Conservation (phyloP, 2,888 invertebrate genomes). For the Liposcelis brunnea region DNA sequence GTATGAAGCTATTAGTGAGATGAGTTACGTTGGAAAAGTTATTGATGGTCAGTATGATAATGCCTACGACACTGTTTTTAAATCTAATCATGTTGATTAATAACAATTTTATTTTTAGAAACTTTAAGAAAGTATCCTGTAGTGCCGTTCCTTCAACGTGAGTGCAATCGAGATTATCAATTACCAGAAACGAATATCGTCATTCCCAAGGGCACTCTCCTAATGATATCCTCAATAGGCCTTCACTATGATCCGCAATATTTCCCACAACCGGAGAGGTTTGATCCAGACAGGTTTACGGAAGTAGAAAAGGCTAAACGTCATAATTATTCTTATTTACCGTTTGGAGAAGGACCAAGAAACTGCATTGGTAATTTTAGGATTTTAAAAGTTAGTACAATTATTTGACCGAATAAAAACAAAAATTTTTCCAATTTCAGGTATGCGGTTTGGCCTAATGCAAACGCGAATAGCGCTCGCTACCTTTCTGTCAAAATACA, state of each 20-base stretch:
- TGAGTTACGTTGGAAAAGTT: slow-evolving; percentile 30
- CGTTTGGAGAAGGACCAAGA: slow-evolving; percentile 41
- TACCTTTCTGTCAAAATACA: slow-evolving; percentile 26
- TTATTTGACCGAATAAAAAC: not conserved
- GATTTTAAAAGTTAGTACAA: not conserved
- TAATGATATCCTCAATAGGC: slow-evolving; percentile 34
- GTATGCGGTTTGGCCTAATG: slow-evolving; percentile 35
- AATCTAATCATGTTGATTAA: too few species aligned
- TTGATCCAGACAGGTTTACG: slow-evolving; percentile 30
- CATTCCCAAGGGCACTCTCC: slow-evolving; percentile 21
- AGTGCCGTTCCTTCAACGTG: slow-evolving; percentile 22
- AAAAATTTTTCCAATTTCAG: slow-evolving; percentile 27
- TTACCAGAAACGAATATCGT: slow-evolving; percentile 16
- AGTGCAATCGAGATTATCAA: slow-evolving; percentile 23
- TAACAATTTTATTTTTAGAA: slow-evolving; percentile 25
- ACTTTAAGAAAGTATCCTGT: slow-evolving; percentile 29
- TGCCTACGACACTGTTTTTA: not conserved
- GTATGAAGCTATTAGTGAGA: slow-evolving; percentile 28
- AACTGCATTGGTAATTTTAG: slow-evolving; percentile 39
- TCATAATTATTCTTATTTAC: slow-evolving; percentile 30
- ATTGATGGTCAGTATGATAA: slow-evolving; percentile 25
- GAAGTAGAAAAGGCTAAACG: slow-evolving; percentile 35
- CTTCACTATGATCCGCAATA: slow-evolving; percentile 34
- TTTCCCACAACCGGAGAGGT: slow-evolving; percentile 32
- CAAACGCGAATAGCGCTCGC: slow-evolving; percentile 35